These are phyloP conservation scores for Benthosema pterotum DNA, from an alignment of 2,797 vertebrate species.

Conservation along the genomic window DNA sequence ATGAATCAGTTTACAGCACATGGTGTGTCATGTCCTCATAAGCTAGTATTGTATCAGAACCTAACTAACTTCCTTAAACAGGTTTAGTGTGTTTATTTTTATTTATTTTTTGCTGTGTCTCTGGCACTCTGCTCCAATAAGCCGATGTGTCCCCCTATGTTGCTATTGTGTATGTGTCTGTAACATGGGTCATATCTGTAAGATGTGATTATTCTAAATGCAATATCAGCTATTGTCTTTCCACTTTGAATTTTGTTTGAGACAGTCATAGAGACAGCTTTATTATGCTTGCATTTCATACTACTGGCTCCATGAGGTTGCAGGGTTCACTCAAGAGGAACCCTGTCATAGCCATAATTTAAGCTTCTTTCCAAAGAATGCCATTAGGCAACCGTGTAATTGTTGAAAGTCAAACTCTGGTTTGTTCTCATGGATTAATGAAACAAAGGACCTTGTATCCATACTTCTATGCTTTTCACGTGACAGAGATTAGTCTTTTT, in stretches of 20 bases:
- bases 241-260: neutral
- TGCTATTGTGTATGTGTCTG: neutral
- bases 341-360: slow-evolving; percentile 12
- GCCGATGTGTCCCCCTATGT: no score
- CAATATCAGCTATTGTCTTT: neutral
- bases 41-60: no score
- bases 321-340: slow-evolving; percentile 30
- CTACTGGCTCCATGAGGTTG: neutral
- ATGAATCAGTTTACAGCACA: neutral
- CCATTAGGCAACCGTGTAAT: slow-evolving; percentile 7
- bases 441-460: slow-evolving; percentile 17
- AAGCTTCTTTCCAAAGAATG: slow-evolving; percentile 18
- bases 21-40: neutral
- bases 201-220: no score
- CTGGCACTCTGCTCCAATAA: no score
- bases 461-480: slow-evolving; percentile 16
- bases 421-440: slow-evolving; percentile 27
- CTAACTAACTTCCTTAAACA: neutral
- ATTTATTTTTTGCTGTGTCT: neutral
- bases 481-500: slow-evolving; percentile 35
- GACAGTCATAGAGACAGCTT: neutral
- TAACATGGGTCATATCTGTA: no score
- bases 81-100: neutral
- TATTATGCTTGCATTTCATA: neutral
- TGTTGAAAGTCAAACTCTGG: slow-evolving; percentile 17